Percentiles rank a stretch among this genome's conserved stretches.
Evolutionary conservation across 1,140 invertebrate species (phyloP).

Genomic region (Chymomyza costata): DNA sequence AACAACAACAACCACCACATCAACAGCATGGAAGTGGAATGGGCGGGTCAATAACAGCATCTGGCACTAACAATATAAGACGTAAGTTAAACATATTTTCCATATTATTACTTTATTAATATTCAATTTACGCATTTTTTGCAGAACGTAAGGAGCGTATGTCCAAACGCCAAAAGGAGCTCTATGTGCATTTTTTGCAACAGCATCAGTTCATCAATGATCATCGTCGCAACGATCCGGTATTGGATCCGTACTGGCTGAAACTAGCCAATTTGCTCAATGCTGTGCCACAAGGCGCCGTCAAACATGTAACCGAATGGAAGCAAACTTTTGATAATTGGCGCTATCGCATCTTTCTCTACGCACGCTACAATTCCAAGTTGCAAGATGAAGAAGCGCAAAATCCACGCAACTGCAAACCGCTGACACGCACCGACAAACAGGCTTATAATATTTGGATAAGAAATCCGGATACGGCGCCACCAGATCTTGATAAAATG

Average conservation of each 20-base stretch:
- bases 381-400: constrained; percentile 64
- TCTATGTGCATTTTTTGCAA: constrained; percentile 68
- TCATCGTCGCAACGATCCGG: constrained; percentile 63
- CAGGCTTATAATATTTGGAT: constrained; percentile 72
- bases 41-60: constrained; percentile 42
- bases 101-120: background rate
- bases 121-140: background rate
- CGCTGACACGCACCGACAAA: constrained; percentile 67
- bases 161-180: constrained; percentile 69
- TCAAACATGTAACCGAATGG: constrained; percentile 70
- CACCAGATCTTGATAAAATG: constrained; percentile 68
- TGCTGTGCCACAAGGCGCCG: constrained; percentile 64
- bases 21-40: constrained; percentile 47
- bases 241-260: constrained; percentile 64
- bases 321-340: constrained; percentile 72
- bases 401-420: constrained; percentile 68
- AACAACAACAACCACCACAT: constrained; percentile 38
- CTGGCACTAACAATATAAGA: constrained; percentile 52
- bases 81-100: constrained; percentile 25
- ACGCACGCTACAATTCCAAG: constrained; percentile 70
- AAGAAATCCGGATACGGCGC: constrained; percentile 68
- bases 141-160: constrained; percentile 70
- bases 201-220: constrained; percentile 68
- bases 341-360: constrained; percentile 69
- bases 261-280: constrained; percentile 66